phyloP scores from a whole-genome alignment of 2,113 vertebrate species.

The Leucosticte australis region DNA sequence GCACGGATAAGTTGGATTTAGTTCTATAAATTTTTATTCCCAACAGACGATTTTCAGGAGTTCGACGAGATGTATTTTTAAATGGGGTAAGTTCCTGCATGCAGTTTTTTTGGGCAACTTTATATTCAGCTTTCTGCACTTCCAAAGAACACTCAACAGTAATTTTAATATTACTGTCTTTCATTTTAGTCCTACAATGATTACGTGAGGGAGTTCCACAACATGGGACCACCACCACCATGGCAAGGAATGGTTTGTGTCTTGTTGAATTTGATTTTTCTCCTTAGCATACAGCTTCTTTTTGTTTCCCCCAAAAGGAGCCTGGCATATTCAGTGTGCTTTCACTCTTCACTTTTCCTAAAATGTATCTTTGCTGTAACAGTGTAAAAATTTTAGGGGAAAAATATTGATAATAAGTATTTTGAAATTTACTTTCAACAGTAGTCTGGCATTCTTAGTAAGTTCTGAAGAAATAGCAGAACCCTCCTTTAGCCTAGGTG shows the following conservation, averaged over 20 bases:
- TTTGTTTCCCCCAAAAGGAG: neutral
- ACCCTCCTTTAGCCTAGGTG: neutral
- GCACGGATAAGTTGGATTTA: slow-evolving; percentile 68
- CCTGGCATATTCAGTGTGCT: neutral
- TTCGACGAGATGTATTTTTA: slow-evolving; percentile 94
- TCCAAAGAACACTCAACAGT: neutral
- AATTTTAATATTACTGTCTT: slow-evolving; percentile 60
- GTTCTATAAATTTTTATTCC: slow-evolving; percentile 78
- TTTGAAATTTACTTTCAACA: neutral
- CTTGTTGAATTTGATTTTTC: neutral
- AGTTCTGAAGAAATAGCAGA: neutral
- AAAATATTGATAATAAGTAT: neutral
- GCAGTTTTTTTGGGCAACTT: neutral
- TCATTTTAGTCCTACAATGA: slow-evolving; percentile 94
- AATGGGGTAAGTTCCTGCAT: slow-evolving; percentile 89
- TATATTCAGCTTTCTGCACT: neutral
- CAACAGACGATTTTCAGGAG: slow-evolving; percentile 92
- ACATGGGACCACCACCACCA: slow-evolving; percentile 91
- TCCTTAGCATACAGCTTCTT: neutral
- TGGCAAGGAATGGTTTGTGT: slow-evolving; percentile 98
- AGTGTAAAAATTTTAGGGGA: neutral
- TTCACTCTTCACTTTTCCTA: neutral
- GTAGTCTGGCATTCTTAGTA: neutral
- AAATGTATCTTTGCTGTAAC: neutral
- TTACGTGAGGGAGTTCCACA: slow-evolving; percentile 98